Evolutionary conservation across 2,797 vertebrate species (phyloP), one percentile per base, ranked within the genome.

Genomic region (Lepus oiostolus): DNA sequence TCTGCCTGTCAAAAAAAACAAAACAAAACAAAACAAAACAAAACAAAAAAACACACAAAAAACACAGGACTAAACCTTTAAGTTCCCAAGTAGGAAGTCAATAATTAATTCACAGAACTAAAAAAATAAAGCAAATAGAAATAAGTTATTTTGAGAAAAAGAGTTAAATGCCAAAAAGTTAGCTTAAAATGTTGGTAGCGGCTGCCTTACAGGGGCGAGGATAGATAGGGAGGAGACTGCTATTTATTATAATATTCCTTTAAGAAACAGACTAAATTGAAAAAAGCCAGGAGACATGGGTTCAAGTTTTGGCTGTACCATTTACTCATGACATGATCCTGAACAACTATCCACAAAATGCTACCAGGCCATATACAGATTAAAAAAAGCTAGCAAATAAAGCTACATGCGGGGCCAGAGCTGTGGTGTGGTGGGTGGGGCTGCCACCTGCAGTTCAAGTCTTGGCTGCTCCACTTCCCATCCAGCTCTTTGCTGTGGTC

Each of bases 181-280:
- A 74, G 62, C 50, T 75, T 17, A 38, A 88, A 42, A 58, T 13
- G 24, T 83, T 88, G 35, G 68, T 70, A 76, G 30, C 19, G 38
- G 63, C 22, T 52, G 17, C 26, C 70, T 2, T 2, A 35, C 28
- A 76, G 32, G 16, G 3, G 28, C 75, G 17, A 75, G 70, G 47
- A 88, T 12, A 75, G 32, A 88, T 4, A 75, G 67, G 19, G 28
- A 32, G 32, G 26, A 47, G 8, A 17, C 5, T 85, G 82, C 68
- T 82, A 60, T 24, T 80, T 90, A 47, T 80, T 54, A 71, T 10
- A 85, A 85, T 62, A n/a, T 50, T 50, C 14, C 5, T 38, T 91
- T 26, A 42, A 79, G 94, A 93, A 82, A 42, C 74, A 92, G 74
- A 80, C 60, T 62, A 90, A 92, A 93, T 32, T 70, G 0, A 30